phyloP scores from a whole-genome alignment of 2,113 vertebrate species.

The Chlorodrepanis virens region DNA sequence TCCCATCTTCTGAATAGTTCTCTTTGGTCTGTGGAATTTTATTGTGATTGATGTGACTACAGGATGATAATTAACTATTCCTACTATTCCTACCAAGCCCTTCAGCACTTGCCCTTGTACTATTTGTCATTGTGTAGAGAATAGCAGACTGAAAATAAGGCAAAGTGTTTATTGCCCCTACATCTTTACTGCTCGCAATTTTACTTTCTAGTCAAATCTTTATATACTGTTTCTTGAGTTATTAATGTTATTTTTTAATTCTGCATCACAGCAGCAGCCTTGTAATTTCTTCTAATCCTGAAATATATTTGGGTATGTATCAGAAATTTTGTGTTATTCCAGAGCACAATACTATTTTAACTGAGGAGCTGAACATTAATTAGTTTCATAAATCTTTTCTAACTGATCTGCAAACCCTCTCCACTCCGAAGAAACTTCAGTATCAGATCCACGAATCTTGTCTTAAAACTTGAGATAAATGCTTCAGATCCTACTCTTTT shows the following conservation, averaged over 20 bases:
- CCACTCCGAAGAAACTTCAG: not conserved
- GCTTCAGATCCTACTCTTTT: not conserved
- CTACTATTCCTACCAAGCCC: not conserved
- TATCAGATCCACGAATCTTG: not conserved
- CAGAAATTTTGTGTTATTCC: not conserved
- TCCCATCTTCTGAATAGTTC: not conserved
- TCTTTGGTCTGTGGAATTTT: not conserved
- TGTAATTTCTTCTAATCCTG: not conserved
- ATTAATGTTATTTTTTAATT: not conserved
- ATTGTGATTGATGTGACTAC: not conserved
- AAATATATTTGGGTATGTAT: not conserved
- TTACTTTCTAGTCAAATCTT: not conserved
- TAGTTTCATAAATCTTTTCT: not conserved
- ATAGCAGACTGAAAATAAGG: not conserved
- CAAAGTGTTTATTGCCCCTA: not conserved
- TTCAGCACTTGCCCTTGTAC: not conserved
- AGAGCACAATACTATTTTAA: not conserved
- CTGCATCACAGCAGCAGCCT: not conserved
- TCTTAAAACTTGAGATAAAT: not conserved
- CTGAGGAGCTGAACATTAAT: not conserved
- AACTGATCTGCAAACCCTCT: not conserved
- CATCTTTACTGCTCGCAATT: not conserved
- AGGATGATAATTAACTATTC: not conserved
- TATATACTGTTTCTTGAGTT: not conserved
- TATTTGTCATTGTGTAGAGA: not conserved